Conservation (phyloP, 2,797 vertebrate species). For the Clarias platycephalus region DNA sequence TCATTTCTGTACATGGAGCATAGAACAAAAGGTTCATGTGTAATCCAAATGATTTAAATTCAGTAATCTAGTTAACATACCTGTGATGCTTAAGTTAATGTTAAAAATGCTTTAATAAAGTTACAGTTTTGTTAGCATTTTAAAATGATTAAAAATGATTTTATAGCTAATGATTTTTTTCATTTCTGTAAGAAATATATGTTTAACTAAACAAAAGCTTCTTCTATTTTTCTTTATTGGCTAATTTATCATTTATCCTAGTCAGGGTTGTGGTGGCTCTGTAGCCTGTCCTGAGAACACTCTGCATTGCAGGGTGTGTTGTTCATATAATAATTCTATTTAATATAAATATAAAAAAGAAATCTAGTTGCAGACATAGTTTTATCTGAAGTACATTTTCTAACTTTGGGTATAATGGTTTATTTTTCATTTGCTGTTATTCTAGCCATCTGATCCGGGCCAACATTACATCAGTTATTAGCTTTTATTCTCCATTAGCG, state of each 20-base stretch:
- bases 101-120: neutral
- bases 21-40: slow-evolving; percentile 32
- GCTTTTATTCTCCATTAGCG: slow-evolving; percentile 78
- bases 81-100: neutral
- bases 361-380: neutral
- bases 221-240: neutral
- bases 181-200: neutral
- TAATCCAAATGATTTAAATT: slow-evolving; percentile 14
- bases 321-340: neutral
- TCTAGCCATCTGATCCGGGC: slow-evolving; percentile 74
- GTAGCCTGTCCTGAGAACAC: neutral
- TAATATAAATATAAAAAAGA: neutral
- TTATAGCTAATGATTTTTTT: neutral
- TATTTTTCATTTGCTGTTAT: slow-evolving; percentile 71
- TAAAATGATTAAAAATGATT: neutral
- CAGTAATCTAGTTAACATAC: slow-evolving; percentile 8
- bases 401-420: slow-evolving; percentile 61
- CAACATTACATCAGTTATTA: slow-evolving; percentile 84
- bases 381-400: slow-evolving; percentile 1
- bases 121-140: neutral
- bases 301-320: neutral
- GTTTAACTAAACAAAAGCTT: neutral
- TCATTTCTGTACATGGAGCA: slow-evolving; percentile 8
- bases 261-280: neutral
- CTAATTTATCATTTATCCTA: neutral